Percentiles rank a stretch among this genome's conserved stretches.
Conservation (phyloP, 2,888 invertebrate species). For the Cerceris rybyensis region DNA sequence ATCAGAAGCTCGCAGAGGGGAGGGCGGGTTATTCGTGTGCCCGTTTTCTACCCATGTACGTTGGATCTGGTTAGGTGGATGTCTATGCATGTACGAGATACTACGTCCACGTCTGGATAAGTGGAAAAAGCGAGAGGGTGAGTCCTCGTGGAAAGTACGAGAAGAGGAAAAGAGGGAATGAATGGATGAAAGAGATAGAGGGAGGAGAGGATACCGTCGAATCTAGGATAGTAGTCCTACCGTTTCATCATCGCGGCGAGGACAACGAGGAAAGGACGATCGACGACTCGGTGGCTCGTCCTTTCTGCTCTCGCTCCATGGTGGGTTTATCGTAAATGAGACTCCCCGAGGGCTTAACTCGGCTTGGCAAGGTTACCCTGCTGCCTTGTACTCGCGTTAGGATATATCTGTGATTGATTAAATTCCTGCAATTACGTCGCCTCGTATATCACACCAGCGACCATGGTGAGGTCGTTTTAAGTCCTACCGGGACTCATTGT, state of each 20-base stretch:
- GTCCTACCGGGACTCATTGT: constrained; percentile 44
- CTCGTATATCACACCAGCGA: constrained; percentile 73
- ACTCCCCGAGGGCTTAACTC: constrained; percentile 73
- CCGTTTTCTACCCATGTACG: constrained; percentile 44
- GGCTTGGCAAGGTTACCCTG: constrained; percentile 69
- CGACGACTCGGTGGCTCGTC: constrained; percentile 40
- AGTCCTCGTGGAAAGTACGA: constrained; percentile 42
- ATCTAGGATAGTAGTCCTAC: constrained; percentile 73
- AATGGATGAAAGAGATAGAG: constrained; percentile 23
- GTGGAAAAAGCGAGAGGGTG: constrained; percentile 67
- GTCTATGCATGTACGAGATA: constrained; percentile 35
- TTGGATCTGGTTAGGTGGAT: constrained; percentile 14
- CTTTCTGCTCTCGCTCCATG: constrained; percentile 53
- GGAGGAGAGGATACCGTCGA: constrained; percentile 36
- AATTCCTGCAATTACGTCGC: constrained; percentile 79
- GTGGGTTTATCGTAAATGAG: constrained; percentile 75
- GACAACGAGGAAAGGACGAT: constrained; percentile 47
- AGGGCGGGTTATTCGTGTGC: constrained; percentile 62
- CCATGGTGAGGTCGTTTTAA: constrained; percentile 53
- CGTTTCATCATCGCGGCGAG: constrained; percentile 71
- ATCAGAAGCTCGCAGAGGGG: constrained; percentile 78
- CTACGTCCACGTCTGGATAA: constrained; percentile 50
- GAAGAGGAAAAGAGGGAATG: constrained; percentile 57
- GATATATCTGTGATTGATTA: constrained; percentile 79
- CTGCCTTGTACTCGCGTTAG: constrained; percentile 55